Percentiles rank a stretch among this genome's conserved stretches.
phyloP scores from a whole-genome alignment of 2,797 vertebrate genomes.

The Paedocypris micromegethes region DNA sequence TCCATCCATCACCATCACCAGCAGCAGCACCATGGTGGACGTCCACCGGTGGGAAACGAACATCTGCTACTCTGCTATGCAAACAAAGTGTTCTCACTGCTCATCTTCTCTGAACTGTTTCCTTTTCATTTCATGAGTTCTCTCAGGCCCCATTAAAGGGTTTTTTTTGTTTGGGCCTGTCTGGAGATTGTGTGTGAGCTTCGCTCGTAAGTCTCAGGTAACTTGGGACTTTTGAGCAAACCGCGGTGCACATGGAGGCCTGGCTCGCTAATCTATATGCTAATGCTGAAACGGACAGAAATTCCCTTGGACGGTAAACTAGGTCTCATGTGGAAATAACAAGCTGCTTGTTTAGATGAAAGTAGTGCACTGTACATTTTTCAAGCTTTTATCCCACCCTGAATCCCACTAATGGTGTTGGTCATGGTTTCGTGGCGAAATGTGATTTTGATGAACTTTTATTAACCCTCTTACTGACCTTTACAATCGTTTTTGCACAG shows the following conservation, averaged over 20 bases:
- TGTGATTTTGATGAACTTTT: not conserved
- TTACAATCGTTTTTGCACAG: not conserved
- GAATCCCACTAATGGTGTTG: not conserved
- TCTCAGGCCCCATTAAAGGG: conserved; percentile 12
- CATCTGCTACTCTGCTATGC: too few species aligned
- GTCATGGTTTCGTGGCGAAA: not conserved
- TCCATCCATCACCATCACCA: conserved; percentile 41
- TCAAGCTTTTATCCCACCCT: not conserved
- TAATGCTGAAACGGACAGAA: conserved; percentile 33
- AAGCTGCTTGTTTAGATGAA: not conserved
- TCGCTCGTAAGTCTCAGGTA: conserved; percentile 17
- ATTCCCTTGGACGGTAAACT: conserved; percentile 20
- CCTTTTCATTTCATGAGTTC: not conserved
- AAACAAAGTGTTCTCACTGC: not conserved
- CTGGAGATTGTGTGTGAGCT: conserved; percentile 2
- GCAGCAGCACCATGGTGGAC: not conserved
- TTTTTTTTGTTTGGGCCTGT: conserved; percentile 14
- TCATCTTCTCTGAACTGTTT: not conserved
- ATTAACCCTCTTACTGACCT: not conserved
- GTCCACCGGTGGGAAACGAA: conserved; percentile 20
- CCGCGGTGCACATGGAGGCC: not conserved
- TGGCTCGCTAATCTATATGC: conserved; percentile 40
- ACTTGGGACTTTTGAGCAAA: not conserved
- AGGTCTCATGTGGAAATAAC: conserved; percentile 17
- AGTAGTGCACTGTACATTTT: not conserved